These are phyloP conservation scores for Siniperca knerii DNA, from an alignment of 2,113 vertebrate genomes.

Conservation along the genomic window DNA sequence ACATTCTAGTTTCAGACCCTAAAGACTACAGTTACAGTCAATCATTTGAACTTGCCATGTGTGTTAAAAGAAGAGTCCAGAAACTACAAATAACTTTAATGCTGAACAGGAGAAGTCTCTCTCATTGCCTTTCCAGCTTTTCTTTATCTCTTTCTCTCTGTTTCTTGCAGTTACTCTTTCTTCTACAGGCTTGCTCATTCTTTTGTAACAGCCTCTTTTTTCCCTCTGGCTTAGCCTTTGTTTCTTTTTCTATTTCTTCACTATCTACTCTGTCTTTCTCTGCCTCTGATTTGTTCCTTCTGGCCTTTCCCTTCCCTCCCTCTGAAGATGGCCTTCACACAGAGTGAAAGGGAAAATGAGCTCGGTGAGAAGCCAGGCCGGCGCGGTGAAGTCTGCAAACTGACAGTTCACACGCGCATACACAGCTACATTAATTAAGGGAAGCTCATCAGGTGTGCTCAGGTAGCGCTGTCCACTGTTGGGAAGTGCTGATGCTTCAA, in stretches of 20 bases:
- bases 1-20: conserved; percentile 47
- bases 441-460: conserved; percentile 48
- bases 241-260: conserved; percentile 14
- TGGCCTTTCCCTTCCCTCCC: conserved; percentile 34
- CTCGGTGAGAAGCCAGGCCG: conserved; percentile 57
- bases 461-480: conserved; percentile 40
- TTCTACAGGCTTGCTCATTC: conserved; percentile 4
- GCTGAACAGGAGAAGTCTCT: conserved; percentile 18
- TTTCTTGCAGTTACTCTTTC: conserved; percentile 25
- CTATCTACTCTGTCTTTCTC: conserved; percentile 4
- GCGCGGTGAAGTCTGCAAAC: conserved; percentile 18
- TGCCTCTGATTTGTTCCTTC: conserved; percentile 47
- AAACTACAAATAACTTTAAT: conserved; percentile 58
- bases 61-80: conserved; percentile 40
- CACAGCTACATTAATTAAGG: conserved; percentile 58
- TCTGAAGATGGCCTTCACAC: conserved; percentile 69
- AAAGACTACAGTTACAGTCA: conserved; percentile 65
- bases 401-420: conserved; percentile 41
- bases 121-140: conserved; percentile 24
- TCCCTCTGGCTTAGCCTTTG: not conserved
- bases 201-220: conserved; percentile 28
- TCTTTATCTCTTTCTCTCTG: conserved; percentile 29
- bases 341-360: conserved; percentile 69
- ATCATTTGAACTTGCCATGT: conserved; percentile 51
- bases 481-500: conserved; percentile 64